Evolutionary conservation across 2,113 vertebrate genomes (phyloP), one percentile per base, ranked within the genome.

Genomic region (Campylorhamphus procurvoides): DNA sequence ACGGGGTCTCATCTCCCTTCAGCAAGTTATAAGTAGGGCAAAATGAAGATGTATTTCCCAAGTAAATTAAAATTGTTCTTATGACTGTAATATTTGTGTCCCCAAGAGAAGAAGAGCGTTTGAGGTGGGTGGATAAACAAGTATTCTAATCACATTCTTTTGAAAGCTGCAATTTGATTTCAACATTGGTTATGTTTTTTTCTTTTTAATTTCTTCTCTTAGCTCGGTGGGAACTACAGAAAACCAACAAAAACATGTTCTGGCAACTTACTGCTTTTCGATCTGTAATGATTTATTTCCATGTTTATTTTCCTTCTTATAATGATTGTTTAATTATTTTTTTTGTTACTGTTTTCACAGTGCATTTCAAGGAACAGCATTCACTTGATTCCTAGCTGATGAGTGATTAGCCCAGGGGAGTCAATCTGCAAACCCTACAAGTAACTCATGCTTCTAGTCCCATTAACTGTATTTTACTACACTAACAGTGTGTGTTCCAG

Each of bases 81-180:
- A 37, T n/a, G 68, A 80, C 47, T 94, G 90, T 40, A 86, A 77
- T 97, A 93, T 74, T 96, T 96, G 42, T 93, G 94, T 97, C 79
- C 95, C 85, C 87, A 71, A 71, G 92, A 96, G 94, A 64, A 81
- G 62, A 55, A 35, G 42, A 76, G 49, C 29, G 47, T 76, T 91
- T 71, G 93, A 96, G 93, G 88, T 96, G 83, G 95, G 79, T 63
- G 79, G 90, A 88, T 95, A 77, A 96, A 93, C 79, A 97, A 96
- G 77, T 88, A 91, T 60, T 88, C 92, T 96, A 95, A 95, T 94
- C 75, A 63, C 64, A 88, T 91, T 91, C 79, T 88, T 94, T 74
- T 71, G 59, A 90, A 95, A 88, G 82, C 68, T 80, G 67, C 94
- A 95, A 81, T 90, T 94, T 90, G 14, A 84, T 86, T 96, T 95